Evolutionary conservation across 2,113 vertebrate genomes (phyloP), one percentile per base, ranked within the genome.

Genomic region (Prionailurus viverrinus): DNA sequence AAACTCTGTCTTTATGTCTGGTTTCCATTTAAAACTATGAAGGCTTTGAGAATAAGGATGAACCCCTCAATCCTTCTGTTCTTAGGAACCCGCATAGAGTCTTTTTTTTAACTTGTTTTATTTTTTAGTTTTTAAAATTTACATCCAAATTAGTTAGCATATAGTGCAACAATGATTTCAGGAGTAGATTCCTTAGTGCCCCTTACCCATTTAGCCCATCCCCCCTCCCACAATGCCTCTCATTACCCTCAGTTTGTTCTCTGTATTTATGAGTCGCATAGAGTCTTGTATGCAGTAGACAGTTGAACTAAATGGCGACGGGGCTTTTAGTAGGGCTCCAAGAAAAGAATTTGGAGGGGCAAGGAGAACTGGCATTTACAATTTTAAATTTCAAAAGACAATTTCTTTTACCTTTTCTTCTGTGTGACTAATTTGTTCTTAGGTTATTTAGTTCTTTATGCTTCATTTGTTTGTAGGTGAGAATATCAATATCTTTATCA

Each of bases 381-480:
- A 36, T 48, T 51, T 69, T 48, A 71, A 94, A 36, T 69, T 69
- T 33, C 23, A 66, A 51, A 85, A 61, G 27, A 92, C 8, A 87
- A 74, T 88, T 96, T 83, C 16, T 95, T 93, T 68, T 89, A 16
- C 53, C 11, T 89, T 87, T 39, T 74, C 5, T 97, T 69, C 29
- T 74, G 23, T 78, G 9, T 73, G 41, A 93, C 73, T 92, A 73
- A 79, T 65, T 96, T 91, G n/a, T 39, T 61, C 94, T 97, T 73
- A 81, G 33, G 5, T 87, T 76, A 36, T 69, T 88, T 74, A 68
- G n/a, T 14, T 41, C 80, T 39, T 85, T 92, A 92, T 58, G 36
- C 74, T 91, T 96, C 87, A 68, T 61, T 81, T 97, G 68, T n/a
- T 36, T 41, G 36, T 45, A 65, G 89, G 45, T 89, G 83, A 97